phyloP scores from a whole-genome alignment of 2,113 vertebrate species.

The Sphyrna mokarran region DNA sequence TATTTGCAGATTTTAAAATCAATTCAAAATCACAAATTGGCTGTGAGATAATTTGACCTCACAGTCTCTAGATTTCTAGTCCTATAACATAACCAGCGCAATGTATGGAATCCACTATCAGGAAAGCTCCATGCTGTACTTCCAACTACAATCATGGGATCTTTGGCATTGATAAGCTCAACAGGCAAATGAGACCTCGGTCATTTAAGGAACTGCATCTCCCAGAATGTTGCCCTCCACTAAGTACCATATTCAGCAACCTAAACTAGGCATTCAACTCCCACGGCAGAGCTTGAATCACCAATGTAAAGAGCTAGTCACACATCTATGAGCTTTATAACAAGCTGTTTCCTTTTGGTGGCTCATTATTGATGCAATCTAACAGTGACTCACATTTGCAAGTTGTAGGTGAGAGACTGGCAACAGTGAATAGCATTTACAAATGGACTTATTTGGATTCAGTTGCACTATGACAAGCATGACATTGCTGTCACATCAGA shows the following conservation, averaged over 20 bases:
- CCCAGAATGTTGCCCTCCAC: not conserved
- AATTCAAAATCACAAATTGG: not conserved
- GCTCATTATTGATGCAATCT: not conserved
- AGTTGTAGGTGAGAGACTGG: not conserved
- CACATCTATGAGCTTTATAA: not conserved
- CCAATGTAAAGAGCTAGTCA: not conserved
- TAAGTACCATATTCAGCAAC: not conserved
- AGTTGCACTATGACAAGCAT: not conserved
- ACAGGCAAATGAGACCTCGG: not conserved
- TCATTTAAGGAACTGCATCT: not conserved
- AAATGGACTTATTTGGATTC: not conserved
- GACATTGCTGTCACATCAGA: not conserved
- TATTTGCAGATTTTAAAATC: not conserved
- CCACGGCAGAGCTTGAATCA: not conserved
- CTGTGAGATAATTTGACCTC: not conserved
- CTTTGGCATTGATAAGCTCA: not conserved
- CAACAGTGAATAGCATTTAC: not conserved
- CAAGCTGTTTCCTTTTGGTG: not conserved
- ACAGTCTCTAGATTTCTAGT: not conserved
- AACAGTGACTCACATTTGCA: constrained; percentile 15
- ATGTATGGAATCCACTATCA: not conserved
- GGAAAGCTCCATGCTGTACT: not conserved
- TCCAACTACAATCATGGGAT: not conserved
- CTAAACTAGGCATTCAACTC: not conserved
- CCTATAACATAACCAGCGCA: not conserved